Evolutionary conservation across 2,113 vertebrate species (phyloP), one percentile per base, ranked within the genome.

Genomic region (Daphoenositta chrysoptera): DNA sequence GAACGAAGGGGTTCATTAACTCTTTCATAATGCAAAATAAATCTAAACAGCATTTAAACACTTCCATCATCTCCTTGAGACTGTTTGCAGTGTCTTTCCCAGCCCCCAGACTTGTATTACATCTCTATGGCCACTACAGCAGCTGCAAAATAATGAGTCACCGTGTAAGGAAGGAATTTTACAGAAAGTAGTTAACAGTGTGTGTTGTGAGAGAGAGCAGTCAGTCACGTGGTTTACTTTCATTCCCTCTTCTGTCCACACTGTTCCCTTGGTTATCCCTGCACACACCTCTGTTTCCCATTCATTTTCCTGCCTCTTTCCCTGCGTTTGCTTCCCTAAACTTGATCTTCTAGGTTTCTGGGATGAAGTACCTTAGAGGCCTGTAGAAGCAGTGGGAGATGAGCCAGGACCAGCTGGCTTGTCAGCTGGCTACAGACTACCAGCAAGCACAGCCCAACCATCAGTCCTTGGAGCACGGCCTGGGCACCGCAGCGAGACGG

Each of bases 281-380:
- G 64, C 20, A 51, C 35, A 23, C 57, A 21, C 22, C 47, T 75
- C 65, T 93, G 26, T 71, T 79, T 56, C 84, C 37, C 53, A 9
- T 77, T 72, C 0, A 0, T 73, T 88, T 88, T 90, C 75, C 63
- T 61, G 17, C 42, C 54, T 95, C 45, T 87, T 91, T 57, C 66
- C 92, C 63, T 92, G 31, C 4, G 0, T 93, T 93, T 45, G 20
- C 51, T 73, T 92, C 90, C 94, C 79, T 86, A 64, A 64, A 69
- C 72, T 94, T 95, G 90, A 70, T 92, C 72, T 93, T 97, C 72
- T 42, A 94, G 86, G 83, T 71, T 92, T 94, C 83, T 95, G 69
- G 60, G 51, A 88, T 65, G 68, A 90, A 94, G 68, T 63, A 45
- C 79, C 47, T 88, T 93, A 91, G 70, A 92, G 83, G 48, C 93